Evolutionary conservation across 2,888 invertebrate species (phyloP).

Genomic region (Philonicus albiceps): DNA sequence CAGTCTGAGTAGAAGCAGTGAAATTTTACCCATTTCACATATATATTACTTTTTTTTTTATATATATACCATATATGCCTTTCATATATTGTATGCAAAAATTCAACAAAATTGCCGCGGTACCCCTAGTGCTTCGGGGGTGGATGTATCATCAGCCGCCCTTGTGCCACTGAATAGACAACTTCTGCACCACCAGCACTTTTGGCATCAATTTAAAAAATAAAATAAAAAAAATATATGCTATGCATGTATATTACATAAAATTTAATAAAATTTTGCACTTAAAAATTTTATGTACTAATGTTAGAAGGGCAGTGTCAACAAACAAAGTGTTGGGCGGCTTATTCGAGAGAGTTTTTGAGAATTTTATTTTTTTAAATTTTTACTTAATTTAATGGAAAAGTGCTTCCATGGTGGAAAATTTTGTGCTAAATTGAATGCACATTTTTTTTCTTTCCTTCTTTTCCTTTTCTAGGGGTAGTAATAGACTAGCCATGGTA

Average conservation of each 20-base stretch:
- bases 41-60: neutral
- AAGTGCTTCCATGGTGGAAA: neutral
- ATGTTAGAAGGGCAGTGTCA: neutral
- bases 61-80: too few relatives aligned
- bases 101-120: neutral
- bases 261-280: conserved; percentile 16
- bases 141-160: neutral
- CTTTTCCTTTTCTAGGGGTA: neutral
- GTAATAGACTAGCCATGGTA: neutral
- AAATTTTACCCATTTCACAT: neutral
- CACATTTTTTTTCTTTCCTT: neutral
- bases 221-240: neutral
- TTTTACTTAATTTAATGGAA: neutral
- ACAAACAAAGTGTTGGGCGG: neutral
- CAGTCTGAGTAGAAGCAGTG: neutral
- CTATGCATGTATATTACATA: neutral
- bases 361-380: neutral
- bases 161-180: neutral
- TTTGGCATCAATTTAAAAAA: neutral
- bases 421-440: neutral
- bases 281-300: neutral
- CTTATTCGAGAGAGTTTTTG: neutral
- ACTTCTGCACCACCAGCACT: neutral
- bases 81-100: neutral
- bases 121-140: neutral